These are phyloP conservation scores for Drosophila bocqueti DNA, from an alignment of 1,140 invertebrate species.

Conservation along the genomic window DNA sequence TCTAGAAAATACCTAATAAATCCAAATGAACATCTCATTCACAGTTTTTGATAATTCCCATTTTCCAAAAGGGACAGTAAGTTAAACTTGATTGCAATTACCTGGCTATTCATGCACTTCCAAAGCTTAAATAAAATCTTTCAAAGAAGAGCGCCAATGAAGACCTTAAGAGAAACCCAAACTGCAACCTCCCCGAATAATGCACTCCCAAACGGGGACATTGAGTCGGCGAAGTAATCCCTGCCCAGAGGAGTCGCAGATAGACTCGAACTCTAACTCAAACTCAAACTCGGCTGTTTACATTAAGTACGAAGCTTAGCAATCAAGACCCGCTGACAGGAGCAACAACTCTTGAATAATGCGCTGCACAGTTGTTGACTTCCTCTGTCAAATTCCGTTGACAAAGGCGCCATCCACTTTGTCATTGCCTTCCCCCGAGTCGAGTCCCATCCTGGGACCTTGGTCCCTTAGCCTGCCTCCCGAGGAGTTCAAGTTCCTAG, in stretches of 20 bases:
- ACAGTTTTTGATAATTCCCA: not conserved
- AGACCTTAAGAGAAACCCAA: not conserved
- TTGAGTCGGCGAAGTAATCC: not conserved
- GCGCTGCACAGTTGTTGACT: conserved; percentile 59
- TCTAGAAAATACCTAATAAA: not conserved
- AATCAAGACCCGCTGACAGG: conserved; percentile 45
- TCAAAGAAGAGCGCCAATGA: conserved; percentile 14
- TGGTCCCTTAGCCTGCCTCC: not conserved
- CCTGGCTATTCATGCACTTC: conserved; percentile 47
- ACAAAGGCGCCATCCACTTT: conserved; percentile 55
- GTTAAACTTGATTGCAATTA: conserved; percentile 15
- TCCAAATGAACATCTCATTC: too few species aligned
- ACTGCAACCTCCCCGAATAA: not conserved
- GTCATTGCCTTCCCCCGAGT: conserved; percentile 13
- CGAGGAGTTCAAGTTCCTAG: conserved; percentile 40
- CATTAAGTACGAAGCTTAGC: conserved; percentile 45
- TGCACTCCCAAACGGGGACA: conserved; percentile 1
- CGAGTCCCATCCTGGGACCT: conserved; percentile 9
- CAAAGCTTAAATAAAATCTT: conserved; percentile 9
- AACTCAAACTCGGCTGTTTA: conserved; percentile 25
- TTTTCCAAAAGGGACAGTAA: not conserved
- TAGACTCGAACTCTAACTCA: not conserved
- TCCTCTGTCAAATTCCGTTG: conserved; percentile 57
- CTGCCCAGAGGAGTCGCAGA: not conserved
- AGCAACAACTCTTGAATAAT: conserved; percentile 59